Evolutionary conservation across 2,888 invertebrate species (phyloP), one percentile per base, ranked within the genome.

Genomic region (Callinectes sapidus): DNA sequence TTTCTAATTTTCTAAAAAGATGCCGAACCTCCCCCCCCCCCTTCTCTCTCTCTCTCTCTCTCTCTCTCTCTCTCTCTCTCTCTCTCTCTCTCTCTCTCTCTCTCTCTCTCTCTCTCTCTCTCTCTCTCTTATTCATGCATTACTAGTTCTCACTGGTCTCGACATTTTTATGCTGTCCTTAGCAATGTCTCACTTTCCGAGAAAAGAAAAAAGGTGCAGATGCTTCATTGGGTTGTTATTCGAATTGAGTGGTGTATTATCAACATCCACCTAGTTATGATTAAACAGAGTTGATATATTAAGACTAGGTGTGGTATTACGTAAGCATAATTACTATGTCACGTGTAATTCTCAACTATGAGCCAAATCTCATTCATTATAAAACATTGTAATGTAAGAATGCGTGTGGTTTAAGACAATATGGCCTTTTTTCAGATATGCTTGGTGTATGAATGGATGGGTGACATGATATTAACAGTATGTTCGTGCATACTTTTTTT

Each of bases 51-150:
- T 71, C 55, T 54, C 48, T 48, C 54, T 48, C 54, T 54, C 54
- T 54, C 48, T 54, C 88, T 54, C 42, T 86, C 86, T 42, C 86
- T 86, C 39, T 86, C 86, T 42, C 42, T 86, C 86, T 86, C 35
- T 42, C 42, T 42, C 42, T 39, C 86, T 86, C 86, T 42, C 23
- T 86, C 42, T n/a, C 86, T 23, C 23, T 23, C 35, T 23, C 86
- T n/a, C 86, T 23, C 42, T n/a, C 86, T n/a, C 86, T n/a, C 35
- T 39, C 42, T n/a, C 86, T 23, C 39, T 42, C 48, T n/a, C 48
- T 48, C n/a, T n/a, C 42, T 2, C 28, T 28, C 42, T 0, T 23
- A 42, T 39, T 18, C 71, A 61, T 10, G 10, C 71, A 71, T 71
- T 71, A 28, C 0, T 3, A 23, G 61, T 28, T 28, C 28, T 13